A percentile compares a stretch with the other conserved stretches of the same genome.
Conservation (phyloP, 2,113 vertebrate species). For the Esox niger region DNA sequence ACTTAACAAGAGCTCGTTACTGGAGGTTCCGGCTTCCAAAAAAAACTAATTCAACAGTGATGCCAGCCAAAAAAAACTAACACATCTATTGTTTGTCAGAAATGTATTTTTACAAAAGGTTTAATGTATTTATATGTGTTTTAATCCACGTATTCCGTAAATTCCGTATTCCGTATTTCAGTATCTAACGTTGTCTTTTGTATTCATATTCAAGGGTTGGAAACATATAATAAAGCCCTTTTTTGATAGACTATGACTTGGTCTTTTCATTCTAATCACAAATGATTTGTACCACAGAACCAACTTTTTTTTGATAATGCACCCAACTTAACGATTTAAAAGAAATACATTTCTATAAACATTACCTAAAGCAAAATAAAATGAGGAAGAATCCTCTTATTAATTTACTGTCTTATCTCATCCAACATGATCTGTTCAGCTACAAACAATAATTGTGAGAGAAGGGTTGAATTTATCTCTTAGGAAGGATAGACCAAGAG, state of each 20-base stretch:
- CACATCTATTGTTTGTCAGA: conserved; percentile 38
- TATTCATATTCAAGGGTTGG: conserved; percentile 50
- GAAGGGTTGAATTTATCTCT: no score
- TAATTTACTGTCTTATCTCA: no score
- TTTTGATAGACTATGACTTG: conserved; percentile 50
- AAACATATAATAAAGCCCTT: conserved; percentile 62
- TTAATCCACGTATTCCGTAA: conserved; percentile 65
- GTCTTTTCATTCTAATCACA: conserved; percentile 8
- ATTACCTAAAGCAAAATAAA: no score
- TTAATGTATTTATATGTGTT: conserved; percentile 67
- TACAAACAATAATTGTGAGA: no score
- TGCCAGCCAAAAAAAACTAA: conserved; percentile 59
- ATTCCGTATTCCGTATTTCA: no score
- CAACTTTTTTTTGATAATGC: no score
- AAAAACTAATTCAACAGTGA: conserved; percentile 32
- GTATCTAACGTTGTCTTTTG: conserved; percentile 62
- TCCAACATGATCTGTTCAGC: no score
- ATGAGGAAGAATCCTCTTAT: no score
- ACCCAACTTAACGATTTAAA: no score
- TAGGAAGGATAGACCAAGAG: no score
- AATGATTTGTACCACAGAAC: not conserved
- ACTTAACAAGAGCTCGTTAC: conserved; percentile 41
- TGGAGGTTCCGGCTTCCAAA: conserved; percentile 26
- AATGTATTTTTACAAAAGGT: conserved; percentile 49
- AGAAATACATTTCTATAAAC: no score